phyloP scores from a whole-genome alignment of 2,797 vertebrate genomes.

The Emydoidea blandingii region DNA sequence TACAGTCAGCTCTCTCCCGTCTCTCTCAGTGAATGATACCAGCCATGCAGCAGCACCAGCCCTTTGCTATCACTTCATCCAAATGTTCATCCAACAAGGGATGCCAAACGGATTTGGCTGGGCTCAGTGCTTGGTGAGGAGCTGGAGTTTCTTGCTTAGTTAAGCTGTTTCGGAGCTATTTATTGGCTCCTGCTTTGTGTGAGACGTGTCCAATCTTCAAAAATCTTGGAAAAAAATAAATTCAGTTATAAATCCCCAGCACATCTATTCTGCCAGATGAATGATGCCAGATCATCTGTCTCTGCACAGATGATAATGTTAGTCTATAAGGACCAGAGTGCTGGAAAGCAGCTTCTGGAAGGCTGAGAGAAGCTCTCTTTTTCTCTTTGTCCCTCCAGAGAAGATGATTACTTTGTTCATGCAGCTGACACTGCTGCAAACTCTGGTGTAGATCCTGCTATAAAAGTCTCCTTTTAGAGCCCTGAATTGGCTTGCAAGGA shows the following conservation, averaged over 20 bases:
- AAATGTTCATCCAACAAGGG: not conserved
- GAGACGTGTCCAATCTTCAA: not conserved
- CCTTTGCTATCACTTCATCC: not conserved
- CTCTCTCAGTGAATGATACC: not conserved
- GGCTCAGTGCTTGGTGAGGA: accelerated
- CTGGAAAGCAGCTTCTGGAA: not conserved
- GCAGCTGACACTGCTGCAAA: not conserved
- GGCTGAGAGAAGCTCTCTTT: not conserved
- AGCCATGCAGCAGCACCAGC: not conserved
- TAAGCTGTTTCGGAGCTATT: not conserved
- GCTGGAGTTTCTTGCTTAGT: not conserved
- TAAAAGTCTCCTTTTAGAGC: not conserved
- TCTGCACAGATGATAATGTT: not conserved
- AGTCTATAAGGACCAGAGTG: not conserved
- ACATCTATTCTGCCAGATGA: not conserved
- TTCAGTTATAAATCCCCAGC: not conserved
- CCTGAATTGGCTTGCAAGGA: not conserved
- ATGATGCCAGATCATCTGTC: accelerated
- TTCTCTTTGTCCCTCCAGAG: not conserved
- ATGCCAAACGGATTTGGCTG: not conserved
- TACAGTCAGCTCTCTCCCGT: not conserved
- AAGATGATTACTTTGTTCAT: accelerated
- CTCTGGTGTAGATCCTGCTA: not conserved
- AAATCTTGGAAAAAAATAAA: accelerated
- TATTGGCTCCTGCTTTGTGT: not conserved